Percentiles rank a stretch among this genome's conserved stretches.
Conservation (phyloP, 35 echinoderm and acorn worm genomes). For the Ophioderma brevispina region DNA sequence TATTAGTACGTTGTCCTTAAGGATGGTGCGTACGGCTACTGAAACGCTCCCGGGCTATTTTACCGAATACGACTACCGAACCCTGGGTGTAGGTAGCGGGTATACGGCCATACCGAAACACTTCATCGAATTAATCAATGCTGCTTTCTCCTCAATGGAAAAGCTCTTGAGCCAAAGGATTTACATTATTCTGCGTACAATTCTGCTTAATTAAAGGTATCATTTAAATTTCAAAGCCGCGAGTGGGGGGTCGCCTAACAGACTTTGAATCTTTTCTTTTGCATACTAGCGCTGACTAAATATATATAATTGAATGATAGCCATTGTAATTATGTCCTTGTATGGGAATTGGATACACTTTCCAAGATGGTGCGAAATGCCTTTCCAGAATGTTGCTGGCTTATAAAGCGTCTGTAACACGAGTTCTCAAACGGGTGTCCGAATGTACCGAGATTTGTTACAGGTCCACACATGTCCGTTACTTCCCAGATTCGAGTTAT, state of each 20-base stretch:
- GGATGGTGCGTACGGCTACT: no score
- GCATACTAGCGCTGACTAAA: not conserved
- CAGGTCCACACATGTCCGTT: not conserved
- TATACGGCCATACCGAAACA: no score
- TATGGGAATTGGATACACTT: not conserved
- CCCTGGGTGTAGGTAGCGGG: no score
- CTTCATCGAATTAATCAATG: not conserved
- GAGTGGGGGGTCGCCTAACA: not conserved
- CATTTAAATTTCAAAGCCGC: not conserved
- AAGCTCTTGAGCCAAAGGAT: not conserved
- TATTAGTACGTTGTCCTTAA: no score
- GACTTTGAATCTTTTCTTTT: not conserved
- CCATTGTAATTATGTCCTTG: not conserved
- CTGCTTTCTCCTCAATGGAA: not conserved
- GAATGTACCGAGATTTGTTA: not conserved
- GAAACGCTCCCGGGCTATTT: no score
- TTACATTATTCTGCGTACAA: not conserved
- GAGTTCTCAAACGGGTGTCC: not conserved
- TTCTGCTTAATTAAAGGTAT: not conserved
- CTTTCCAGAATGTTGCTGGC: not conserved
- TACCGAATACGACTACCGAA: no score
- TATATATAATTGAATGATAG: not conserved
- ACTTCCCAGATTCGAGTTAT: not conserved
- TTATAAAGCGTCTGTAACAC: not conserved
- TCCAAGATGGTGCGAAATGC: not conserved